Evolutionary conservation across 2,888 invertebrate species (phyloP).

Genomic region (Augiades crinisus): DNA sequence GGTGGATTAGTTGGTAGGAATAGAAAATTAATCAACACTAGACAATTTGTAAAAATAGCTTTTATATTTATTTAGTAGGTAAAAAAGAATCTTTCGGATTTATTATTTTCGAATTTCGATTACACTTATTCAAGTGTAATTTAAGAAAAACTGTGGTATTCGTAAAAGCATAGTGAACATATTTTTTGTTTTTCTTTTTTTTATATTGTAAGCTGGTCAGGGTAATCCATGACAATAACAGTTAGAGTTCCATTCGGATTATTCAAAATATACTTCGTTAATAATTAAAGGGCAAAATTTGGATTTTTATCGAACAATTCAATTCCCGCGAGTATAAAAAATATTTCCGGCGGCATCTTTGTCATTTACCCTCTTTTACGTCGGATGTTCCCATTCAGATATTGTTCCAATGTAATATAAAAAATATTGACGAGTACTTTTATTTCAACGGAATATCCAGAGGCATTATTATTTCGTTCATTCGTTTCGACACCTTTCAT

Average conservation of each 20-base stretch:
- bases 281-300: not conserved
- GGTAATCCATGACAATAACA: no score
- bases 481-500: slow-evolving; percentile 43
- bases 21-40: slow-evolving; percentile 42
- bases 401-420: slow-evolving; percentile 47
- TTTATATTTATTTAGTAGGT: not conserved
- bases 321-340: slow-evolving; percentile 51
- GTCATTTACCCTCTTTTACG: slow-evolving; percentile 49
- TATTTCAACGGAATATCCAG: slow-evolving; percentile 42
- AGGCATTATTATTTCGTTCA: slow-evolving; percentile 43
- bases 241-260: no score
- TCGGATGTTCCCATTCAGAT: slow-evolving; percentile 39
- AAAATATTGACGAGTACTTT: slow-evolving; percentile 49
- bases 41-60: not conserved
- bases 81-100: no score
- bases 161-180: no score
- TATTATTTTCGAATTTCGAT: no score
- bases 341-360: slow-evolving; percentile 55
- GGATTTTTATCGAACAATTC: slow-evolving; percentile 62
- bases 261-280: not conserved
- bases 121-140: no score
- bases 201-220: no score
- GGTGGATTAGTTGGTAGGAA: slow-evolving; percentile 37
- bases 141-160: no score
- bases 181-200: no score